Evolutionary conservation across 2,113 vertebrate species (phyloP).

Genomic region (Miniopterus natalensis): DNA sequence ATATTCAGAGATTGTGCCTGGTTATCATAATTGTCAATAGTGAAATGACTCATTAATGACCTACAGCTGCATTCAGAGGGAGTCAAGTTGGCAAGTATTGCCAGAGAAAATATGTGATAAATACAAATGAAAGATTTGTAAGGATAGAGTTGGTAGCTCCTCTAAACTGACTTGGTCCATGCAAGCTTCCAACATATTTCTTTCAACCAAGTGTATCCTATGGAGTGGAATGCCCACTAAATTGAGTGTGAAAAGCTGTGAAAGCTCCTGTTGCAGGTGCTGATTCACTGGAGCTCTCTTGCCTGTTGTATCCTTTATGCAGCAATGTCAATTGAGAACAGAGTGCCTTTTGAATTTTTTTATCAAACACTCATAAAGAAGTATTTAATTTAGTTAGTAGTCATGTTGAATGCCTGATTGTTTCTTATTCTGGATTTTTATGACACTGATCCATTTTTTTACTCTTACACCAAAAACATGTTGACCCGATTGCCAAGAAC

Average conservation of each 20-base stretch:
- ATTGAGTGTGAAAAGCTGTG: not conserved
- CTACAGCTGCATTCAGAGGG: not conserved
- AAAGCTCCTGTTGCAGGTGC: not conserved
- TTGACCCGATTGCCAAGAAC: not conserved
- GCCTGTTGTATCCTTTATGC: not conserved
- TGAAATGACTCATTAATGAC: not conserved
- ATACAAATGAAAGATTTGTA: not conserved
- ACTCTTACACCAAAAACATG: not conserved
- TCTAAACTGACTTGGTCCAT: not conserved
- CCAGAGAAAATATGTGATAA: not conserved
- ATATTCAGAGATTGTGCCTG: not conserved
- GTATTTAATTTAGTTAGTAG: not conserved
- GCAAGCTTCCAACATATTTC: not conserved
- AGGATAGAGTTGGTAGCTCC: not conserved
- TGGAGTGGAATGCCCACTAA: not conserved
- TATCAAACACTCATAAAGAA: constrained; percentile 5
- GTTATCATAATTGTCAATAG: not conserved
- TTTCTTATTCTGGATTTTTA: not conserved
- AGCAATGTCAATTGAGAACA: not conserved
- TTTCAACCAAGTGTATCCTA: not conserved
- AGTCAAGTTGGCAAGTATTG: not conserved
- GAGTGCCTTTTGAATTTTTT: not conserved
- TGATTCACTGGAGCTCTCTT: not conserved
- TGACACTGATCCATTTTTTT: not conserved
- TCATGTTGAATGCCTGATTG: not conserved